phyloP scores from a whole-genome alignment of 2,113 vertebrate species.

The Prolemur simus region DNA sequence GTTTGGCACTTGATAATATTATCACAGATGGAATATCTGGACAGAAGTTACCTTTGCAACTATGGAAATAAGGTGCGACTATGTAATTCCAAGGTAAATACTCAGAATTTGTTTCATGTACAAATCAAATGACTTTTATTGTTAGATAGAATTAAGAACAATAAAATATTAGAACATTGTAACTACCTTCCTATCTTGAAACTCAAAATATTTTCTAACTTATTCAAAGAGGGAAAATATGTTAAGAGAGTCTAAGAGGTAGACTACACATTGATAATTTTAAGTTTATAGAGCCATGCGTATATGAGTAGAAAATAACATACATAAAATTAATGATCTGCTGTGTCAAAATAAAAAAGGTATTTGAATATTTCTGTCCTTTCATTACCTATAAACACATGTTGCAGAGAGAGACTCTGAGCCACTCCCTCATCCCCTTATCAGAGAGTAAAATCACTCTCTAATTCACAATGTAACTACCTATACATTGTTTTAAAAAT shows the following conservation, averaged over 20 bases:
- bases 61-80: not conserved
- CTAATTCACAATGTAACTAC: not conserved
- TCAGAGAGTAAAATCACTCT: not conserved
- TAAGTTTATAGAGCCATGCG: not conserved
- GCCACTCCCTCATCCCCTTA: not conserved
- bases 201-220: not conserved
- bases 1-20: not conserved
- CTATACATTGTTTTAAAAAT: not conserved
- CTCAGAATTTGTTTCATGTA: not conserved
- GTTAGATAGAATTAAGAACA: not conserved
- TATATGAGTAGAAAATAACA: not conserved
- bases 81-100: not conserved
- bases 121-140: not conserved
- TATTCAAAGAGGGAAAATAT: not conserved
- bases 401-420: too few relatives aligned
- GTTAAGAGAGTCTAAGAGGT: fast-evolving
- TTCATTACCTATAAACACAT: not conserved
- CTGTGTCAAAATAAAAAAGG: not conserved
- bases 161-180: not conserved
- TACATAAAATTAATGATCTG: not conserved
- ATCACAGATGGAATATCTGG: not conserved
- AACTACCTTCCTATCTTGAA: not conserved
- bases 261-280: not conserved
- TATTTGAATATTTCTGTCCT: not conserved
- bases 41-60: not conserved